These are phyloP conservation scores for Marmota flaviventris DNA, from an alignment of 2,113 vertebrate species.

Conservation along the genomic window DNA sequence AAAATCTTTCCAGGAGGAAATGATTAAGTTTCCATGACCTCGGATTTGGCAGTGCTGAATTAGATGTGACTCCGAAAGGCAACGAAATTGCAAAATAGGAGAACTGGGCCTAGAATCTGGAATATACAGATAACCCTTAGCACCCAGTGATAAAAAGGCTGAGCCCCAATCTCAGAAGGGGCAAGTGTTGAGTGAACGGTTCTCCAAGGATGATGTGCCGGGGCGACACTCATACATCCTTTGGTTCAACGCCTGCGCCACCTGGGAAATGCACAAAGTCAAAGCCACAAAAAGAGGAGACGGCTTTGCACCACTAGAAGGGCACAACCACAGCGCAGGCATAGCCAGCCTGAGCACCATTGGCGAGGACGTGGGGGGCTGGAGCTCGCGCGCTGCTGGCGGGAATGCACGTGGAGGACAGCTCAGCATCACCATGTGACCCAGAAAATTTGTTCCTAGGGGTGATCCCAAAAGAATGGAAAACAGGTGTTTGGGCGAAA, in stretches of 20 bases:
- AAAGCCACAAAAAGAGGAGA: rapidly evolving
- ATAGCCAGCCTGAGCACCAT: too few relatives aligned
- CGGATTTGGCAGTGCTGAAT: not conserved
- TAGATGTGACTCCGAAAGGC: not conserved
- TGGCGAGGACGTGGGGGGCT: too few relatives aligned
- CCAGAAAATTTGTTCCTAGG: not conserved
- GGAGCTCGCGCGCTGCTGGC: not conserved
- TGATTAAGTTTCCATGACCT: not conserved
- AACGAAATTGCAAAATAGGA: not conserved
- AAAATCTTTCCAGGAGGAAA: not conserved
- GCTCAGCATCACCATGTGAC: not conserved
- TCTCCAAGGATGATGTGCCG: not conserved
- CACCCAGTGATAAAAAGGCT: not conserved
- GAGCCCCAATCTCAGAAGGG: not conserved
- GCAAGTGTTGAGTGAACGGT: rapidly evolving
- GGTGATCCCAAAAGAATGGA: not conserved
- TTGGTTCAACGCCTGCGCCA: not conserved
- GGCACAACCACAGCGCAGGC: not conserved
- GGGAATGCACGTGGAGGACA: not conserved
- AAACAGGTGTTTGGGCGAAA: not conserved
- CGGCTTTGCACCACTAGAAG: too few relatives aligned
- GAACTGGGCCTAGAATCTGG: not conserved
- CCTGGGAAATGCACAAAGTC: too few relatives aligned
- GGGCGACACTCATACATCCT: rapidly evolving
- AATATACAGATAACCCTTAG: not conserved